Evolutionary conservation across 2,797 vertebrate species (phyloP).

Genomic region (Coccyzus lansbergi): DNA sequence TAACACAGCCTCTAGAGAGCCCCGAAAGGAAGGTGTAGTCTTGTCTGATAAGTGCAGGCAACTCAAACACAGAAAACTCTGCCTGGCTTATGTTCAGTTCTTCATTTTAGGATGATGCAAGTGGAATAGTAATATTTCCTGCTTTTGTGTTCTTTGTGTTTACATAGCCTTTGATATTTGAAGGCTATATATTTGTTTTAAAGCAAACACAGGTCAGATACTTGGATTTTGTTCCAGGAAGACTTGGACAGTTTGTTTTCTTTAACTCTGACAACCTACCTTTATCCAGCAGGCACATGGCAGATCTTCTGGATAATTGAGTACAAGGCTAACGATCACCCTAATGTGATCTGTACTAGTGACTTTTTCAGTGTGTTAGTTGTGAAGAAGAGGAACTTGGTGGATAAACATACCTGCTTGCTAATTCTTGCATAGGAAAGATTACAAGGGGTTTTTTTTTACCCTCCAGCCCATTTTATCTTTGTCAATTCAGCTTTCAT

Average conservation of each 20-base stretch:
- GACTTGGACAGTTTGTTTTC: neutral
- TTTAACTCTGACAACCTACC: neutral
- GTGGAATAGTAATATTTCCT: constrained; percentile 34
- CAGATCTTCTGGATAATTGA: neutral
- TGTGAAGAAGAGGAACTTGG: neutral
- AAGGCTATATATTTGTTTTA: neutral
- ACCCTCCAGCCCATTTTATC: neutral
- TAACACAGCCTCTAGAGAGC: neutral
- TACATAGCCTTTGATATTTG: constrained; percentile 44
- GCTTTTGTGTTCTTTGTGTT: constrained; percentile 53
- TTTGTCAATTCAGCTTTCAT: neutral
- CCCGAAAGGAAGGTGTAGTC: neutral
- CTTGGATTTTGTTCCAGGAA: constrained; percentile 26
- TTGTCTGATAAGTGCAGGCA: neutral
- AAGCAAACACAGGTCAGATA: neutral
- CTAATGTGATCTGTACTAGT: neutral
- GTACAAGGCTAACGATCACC: neutral
- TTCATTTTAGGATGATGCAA: constrained; percentile 4
- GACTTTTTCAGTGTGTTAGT: neutral
- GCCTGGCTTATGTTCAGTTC: neutral
- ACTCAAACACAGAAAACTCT: neutral
- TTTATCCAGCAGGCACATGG: constrained; percentile 1
- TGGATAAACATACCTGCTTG: neutral
- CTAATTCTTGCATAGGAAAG: neutral
- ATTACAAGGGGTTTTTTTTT: neutral